These are phyloP conservation scores for Dicaeum eximium DNA, from an alignment of 2,113 vertebrate genomes.

Conservation along the genomic window DNA sequence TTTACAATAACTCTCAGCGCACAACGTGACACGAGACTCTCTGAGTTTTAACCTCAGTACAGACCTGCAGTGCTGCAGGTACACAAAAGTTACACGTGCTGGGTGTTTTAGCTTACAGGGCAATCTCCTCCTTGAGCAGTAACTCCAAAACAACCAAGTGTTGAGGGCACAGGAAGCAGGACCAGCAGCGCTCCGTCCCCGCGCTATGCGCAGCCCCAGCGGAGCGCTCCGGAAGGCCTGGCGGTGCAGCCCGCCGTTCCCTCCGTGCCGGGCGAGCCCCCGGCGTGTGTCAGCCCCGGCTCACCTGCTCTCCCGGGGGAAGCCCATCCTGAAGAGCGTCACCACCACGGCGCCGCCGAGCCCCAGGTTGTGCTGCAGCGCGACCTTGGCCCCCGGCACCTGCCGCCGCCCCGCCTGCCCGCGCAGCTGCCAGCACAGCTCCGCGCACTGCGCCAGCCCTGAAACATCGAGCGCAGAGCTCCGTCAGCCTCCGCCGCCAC, in stretches of 20 bases:
- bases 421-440: constrained; percentile 96
- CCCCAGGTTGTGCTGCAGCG: constrained; percentile 92
- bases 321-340: constrained; percentile 87
- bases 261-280: background rate
- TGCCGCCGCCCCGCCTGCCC: constrained; percentile 85
- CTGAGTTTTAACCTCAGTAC: background rate
- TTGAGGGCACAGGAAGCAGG: background rate
- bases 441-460: constrained; percentile 96
- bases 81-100: background rate
- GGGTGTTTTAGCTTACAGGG: background rate
- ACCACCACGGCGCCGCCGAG: constrained; percentile 90
- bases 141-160: accelerated
- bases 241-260: background rate
- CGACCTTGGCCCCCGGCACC: constrained; percentile 86
- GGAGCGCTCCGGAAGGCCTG: background rate
- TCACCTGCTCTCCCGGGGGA: constrained; percentile 66
- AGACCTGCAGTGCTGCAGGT: background rate
- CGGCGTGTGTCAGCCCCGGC: background rate
- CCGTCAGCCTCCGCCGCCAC: background rate
- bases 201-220: background rate
- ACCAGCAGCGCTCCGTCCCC: background rate
- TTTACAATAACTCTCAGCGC: background rate
- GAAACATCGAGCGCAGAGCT: constrained; percentile 50
- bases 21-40: accelerated
- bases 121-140: background rate